Base-by-base conservation (phyloP, 2,113 vertebrate species). In the Callocephalon fimbriatum region DNA sequence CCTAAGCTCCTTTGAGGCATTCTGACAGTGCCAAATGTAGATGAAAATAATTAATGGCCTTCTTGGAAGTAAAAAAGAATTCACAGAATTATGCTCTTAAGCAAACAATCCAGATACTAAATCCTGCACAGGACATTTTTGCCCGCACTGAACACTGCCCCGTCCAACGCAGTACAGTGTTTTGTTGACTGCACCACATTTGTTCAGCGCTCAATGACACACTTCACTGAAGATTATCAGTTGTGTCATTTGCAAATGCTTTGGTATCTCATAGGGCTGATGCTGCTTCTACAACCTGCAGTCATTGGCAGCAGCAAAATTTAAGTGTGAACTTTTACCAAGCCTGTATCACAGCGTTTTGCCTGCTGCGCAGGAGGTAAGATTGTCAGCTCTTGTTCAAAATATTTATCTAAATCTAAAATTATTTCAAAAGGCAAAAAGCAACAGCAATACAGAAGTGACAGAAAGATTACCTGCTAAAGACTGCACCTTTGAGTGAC, bases 51-150 rank as follows among this genome's bases (percentile, higher is more conserved):
- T 76, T 77, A 79, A 93, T 12, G 42, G 42, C 38, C 38, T 83
- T 59, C 75, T 80, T 74, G 59, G 63, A 97, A 96, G 54, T 19
- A 42, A 80, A 86, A 77, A 93, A 84, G 38, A 90, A 93, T 74
- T 77, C 80, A 78, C 32, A 68, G 76, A 94, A 87, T 94, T 50
- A 54, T 5, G 81, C 44, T 85, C 45, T 2, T 7, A 66, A 73
- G 66, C n/a, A 91, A 96, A 78, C 53, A 91, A 74, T 31, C 44
- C 68, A 63, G 59, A 91, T 51, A 77, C 32, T 27, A 45, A 94
- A 93, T n/a, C 47, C 65, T 78, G 77, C 56, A 58, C 44, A 85
- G 31, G 53, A 29, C 70, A 45, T 88, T 91, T 86, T 2, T 79
- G 50, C 58, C 44, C 0, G 0, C 47, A 26, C 40, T 44, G 15